These are phyloP conservation scores for Fregata magnificens DNA, from an alignment of 2,113 vertebrate species.

Conservation along the genomic window DNA sequence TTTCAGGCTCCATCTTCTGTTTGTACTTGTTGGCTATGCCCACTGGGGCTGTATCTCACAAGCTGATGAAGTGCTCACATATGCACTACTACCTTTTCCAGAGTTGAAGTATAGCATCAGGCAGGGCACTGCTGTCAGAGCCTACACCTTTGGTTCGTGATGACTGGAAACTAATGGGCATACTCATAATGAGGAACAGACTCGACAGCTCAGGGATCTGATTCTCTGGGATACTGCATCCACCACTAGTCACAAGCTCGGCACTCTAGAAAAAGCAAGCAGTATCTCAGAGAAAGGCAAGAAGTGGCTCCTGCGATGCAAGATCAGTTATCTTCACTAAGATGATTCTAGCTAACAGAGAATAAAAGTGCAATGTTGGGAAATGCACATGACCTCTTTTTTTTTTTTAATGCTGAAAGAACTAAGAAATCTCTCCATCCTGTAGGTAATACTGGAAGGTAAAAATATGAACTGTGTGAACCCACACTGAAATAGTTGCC, in stretches of 20 bases:
- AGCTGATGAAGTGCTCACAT: background rate
- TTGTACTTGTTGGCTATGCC: background rate
- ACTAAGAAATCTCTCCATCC: background rate
- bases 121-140: background rate
- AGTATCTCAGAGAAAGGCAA: background rate
- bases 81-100: background rate
- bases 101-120: background rate
- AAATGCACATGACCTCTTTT: background rate
- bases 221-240: too few species aligned
- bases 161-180: background rate
- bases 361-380: background rate
- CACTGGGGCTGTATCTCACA: background rate
- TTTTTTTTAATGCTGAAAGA: background rate
- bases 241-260: background rate
- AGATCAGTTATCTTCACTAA: background rate
- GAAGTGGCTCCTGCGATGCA: background rate
- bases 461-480: background rate
- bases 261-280: background rate
- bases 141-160: background rate
- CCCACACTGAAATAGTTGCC: background rate
- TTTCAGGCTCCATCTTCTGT: background rate
- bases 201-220: background rate
- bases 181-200: background rate
- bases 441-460: background rate
- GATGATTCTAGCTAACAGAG: background rate